These are phyloP conservation scores for Conus ventricosus DNA, from an alignment of 1,140 invertebrate genomes.

Conservation along the genomic window DNA sequence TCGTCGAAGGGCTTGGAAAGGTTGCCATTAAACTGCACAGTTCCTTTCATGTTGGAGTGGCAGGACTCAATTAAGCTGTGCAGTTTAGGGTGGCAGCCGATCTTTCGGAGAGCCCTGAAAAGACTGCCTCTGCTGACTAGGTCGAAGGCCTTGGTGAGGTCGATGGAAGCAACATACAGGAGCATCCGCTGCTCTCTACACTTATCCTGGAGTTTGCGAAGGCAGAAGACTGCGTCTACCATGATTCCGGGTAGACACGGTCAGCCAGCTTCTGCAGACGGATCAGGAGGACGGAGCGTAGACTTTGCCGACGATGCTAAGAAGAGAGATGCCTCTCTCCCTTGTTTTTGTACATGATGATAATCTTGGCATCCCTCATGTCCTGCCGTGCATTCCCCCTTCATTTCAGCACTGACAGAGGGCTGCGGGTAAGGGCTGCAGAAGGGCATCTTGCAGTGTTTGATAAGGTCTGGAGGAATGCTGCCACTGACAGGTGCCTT, in stretches of 20 bases:
- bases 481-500: constrained; percentile 4
- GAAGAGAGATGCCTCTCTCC: constrained; percentile 36
- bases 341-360: constrained; percentile 55
- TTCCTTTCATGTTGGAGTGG: too few relatives aligned
- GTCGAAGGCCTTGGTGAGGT: too few relatives aligned
- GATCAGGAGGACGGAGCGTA: neutral
- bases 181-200: neutral
- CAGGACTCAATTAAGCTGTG: too few relatives aligned
- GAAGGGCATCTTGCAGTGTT: neutral
- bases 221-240: constrained; percentile 5
- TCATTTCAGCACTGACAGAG: neutral
- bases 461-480: constrained; percentile 23
- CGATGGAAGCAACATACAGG: too few relatives aligned
- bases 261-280: neutral
- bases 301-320: constrained; percentile 5
- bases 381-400: neutral
- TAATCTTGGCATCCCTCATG: constrained; percentile 40
- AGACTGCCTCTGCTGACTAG: too few relatives aligned
- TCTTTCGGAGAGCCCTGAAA: too few relatives aligned
- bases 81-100: too few relatives aligned
- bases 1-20: too few relatives aligned
- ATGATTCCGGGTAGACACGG: neutral
- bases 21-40: too few relatives aligned
- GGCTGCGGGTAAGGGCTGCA: neutral
- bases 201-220: neutral